Base-by-base conservation (phyloP, 2,113 vertebrate species). In the Andinoacara biseriatus region DNA sequence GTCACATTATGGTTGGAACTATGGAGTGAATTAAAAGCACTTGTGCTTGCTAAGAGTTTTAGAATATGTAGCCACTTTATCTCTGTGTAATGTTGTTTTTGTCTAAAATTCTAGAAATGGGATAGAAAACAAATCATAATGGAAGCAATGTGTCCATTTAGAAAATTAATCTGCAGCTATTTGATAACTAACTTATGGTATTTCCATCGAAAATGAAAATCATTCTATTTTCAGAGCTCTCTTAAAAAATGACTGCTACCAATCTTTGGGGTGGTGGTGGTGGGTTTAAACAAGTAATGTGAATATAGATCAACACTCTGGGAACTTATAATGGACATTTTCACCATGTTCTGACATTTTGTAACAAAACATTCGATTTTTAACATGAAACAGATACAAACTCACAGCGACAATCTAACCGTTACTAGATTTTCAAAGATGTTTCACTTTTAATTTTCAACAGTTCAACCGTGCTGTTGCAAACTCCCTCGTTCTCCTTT, bases 71-170 rank as follows among this genome's bases (percentile, higher is more conserved):
- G 26, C 26, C 40, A 11, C 63, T 69, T 69, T 15, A 69, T 69
- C 15, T 29, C 15, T 18, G 40, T 69, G 63, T 49, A 69, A 29
- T 29, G 15, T 69, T 11, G 49, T 29, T 46, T 46, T 69, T 69
- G 26, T 49, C 40, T 43, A 49, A 69, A 69, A 49, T 20, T 69
- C 15, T 69, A 49, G 15, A 18, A 69, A 69, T 69, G 2, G 29
- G 24, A 69, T 69, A 69, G 65, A 69, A 69, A 49, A 29, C 40
- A 67, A 69, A 69, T 29, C 40, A 14, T 20, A 9, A 49, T 69
- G 15, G 65, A 69, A 20, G 15, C 65, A 69, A 49, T 69, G 26
- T 69, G 15, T 69, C 24, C 14, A 46, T 46, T 49, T 69, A 69
- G 65, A 69, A 69, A 49, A 69, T 49, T 49, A 49, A 69, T 69